Percentiles rank a stretch among this genome's conserved stretches.
Conservation (phyloP, 35 echinoderm and acorn worm species). For the Holothuria glaberrima region DNA sequence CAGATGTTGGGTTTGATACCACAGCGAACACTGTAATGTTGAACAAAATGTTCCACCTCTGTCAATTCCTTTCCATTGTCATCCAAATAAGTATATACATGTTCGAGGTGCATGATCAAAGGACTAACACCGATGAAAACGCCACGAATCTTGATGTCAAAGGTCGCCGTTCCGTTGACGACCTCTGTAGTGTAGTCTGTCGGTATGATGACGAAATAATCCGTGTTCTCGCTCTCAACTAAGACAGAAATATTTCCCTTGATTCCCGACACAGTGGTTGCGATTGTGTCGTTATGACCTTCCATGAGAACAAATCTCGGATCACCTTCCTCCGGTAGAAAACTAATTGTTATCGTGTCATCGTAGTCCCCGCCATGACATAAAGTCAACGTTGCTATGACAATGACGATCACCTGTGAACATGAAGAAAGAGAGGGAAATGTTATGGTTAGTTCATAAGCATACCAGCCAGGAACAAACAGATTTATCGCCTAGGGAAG, state of each 20-base stretch:
- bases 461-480: no score
- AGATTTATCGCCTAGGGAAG: no score
- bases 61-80: neutral
- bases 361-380: neutral
- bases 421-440: no score
- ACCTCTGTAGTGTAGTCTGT: slow-evolving; percentile 3
- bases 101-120: slow-evolving; percentile 37
- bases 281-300: slow-evolving; percentile 10
- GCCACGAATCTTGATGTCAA: slow-evolving; percentile 7
- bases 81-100: neutral
- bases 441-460: no score
- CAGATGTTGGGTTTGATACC: slow-evolving; percentile 17
- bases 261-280: slow-evolving; percentile 4
- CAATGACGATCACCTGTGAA: no score
- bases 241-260: slow-evolving; percentile 34
- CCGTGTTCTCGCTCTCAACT: slow-evolving; percentile 34
- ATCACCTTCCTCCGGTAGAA: neutral
- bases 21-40: neutral
- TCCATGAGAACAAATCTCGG: slow-evolving; percentile 12
- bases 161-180: slow-evolving; percentile 18
- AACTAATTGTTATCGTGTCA: neutral
- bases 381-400: neutral
- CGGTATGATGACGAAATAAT: slow-evolving; percentile 28
- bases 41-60: neutral
- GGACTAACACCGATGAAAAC: slow-evolving; percentile 47